Evolutionary conservation across 2,888 invertebrate species (phyloP), one percentile per base, ranked within the genome.

Genomic region (Stenoptilia bipunctidactyla): DNA sequence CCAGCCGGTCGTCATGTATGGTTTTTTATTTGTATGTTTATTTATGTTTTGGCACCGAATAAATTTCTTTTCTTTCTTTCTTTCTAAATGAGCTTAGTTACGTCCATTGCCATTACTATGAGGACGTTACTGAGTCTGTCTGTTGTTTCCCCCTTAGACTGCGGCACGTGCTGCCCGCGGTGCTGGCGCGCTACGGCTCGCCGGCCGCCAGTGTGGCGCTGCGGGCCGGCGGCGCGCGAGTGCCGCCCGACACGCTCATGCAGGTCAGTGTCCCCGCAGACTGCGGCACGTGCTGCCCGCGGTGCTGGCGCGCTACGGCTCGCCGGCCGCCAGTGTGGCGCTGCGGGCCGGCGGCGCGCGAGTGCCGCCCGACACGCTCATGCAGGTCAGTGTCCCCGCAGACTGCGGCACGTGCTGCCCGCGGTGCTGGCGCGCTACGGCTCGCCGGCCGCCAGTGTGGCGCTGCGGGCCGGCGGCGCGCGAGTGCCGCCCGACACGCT

Each of bases 121-220:
- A n/a, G n/a, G n/a, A n/a, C n/a, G n/a, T n/a, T n/a, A n/a, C n/a
- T n/a, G n/a, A n/a, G n/a, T n/a, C n/a, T n/a, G n/a, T n/a, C n/a
- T n/a, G n/a, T n/a, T n/a, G n/a, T n/a, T n/a, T n/a, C n/a, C n/a
- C n/a, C n/a, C n/a, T n/a, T n/a, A 20, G 20, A 20, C 8, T 44
- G 34, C 34, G 39, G 1, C 41, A 44, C 44, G 96, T 97, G 45
- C 85, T 98, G 54, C 87, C 91, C 44, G 96, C 97, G 9, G 92
- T 77, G 51, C 58, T 74, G 45, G 52, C 51, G 40, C 88, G 90
- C 90, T 66, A 71, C 62, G 4, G 15, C 27, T 14, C 25, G 25
- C 42, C 20, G 34, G 35, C 10, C 36, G 5, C 36, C 48, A 15
- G 25, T 40, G 41, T 27, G 37, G 20, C 20, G 4, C 4, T 8